phyloP scores from a whole-genome alignment of 2,888 invertebrate genomes.

The Hypomecis punctinalis region DNA sequence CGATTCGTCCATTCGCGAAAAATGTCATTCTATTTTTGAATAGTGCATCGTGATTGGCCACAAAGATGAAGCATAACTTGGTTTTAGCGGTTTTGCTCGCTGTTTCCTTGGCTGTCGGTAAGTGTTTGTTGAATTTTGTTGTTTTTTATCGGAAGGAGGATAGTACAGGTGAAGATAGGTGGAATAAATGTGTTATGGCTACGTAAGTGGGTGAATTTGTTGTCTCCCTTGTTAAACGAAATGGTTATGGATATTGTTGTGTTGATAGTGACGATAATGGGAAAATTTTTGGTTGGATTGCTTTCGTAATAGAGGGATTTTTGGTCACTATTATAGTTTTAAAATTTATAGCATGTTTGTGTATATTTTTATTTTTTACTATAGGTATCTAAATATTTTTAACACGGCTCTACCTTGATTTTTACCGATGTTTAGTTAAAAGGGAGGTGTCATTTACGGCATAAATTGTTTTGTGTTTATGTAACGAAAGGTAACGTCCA shows the following conservation, averaged over 20 bases:
- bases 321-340: no score
- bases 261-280: neutral
- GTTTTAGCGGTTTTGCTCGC: constrained; percentile 63
- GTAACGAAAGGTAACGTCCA: no score
- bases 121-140: constrained; percentile 46
- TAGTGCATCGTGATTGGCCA: constrained; percentile 54
- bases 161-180: constrained; percentile 5
- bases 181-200: constrained; percentile 8
- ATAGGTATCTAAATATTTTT: no score
- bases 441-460: no score
- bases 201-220: constrained; percentile 9
- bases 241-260: constrained; percentile 1
- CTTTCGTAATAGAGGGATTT: no score
- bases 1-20: constrained; percentile 26
- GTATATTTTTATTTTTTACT: no score
- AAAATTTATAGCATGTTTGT: no score
- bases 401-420: no score
- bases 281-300: neutral
- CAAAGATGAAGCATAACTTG: constrained; percentile 67
- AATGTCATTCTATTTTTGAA: constrained; percentile 49
- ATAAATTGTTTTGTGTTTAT: no score
- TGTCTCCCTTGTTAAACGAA: constrained; percentile 13
- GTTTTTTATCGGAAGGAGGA: neutral
- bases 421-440: no score
- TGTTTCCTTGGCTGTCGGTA: constrained; percentile 66